Evolutionary conservation across 2,797 vertebrate genomes (phyloP).

Genomic region (Anguilla marmorata): DNA sequence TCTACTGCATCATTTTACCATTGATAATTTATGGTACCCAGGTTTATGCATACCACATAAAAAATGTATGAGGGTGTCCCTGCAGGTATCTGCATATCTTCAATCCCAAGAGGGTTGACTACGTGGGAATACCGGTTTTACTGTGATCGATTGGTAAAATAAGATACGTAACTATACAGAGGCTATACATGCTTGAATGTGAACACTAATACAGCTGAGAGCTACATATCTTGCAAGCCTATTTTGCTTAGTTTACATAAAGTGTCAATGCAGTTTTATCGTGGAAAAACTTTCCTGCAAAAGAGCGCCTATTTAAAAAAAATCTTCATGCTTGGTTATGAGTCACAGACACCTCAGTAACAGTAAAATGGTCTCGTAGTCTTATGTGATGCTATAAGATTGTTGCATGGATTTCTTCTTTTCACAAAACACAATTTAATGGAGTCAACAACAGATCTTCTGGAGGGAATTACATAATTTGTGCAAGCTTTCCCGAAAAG

Average conservation of each 20-base stretch:
- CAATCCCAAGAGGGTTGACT: not conserved
- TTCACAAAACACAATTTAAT: not conserved
- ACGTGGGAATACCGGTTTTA: not conserved
- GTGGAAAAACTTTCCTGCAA: too few species aligned
- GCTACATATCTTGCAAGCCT: too few species aligned
- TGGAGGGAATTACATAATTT: slow-evolving; percentile 2
- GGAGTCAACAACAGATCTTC: not conserved
- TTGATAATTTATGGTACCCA: not conserved
- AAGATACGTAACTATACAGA: too few species aligned
- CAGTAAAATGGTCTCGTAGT: not conserved
- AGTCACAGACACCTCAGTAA: not conserved
- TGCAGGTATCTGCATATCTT: slow-evolving; percentile 7
- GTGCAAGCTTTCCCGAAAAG: not conserved
- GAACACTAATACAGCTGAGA: too few species aligned
- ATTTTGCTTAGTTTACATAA: too few species aligned
- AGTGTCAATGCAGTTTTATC: too few species aligned
- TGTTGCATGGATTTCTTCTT: not conserved
- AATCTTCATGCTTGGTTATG: not conserved
- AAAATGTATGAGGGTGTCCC: not conserved
- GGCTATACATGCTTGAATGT: too few species aligned
- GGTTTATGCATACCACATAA: not conserved
- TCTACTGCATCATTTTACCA: slow-evolving; percentile 6
- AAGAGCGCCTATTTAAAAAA: not conserved
- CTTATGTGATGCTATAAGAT: not conserved
- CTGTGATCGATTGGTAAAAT: too few species aligned